Evolutionary conservation across 2,797 vertebrate species (phyloP).

Genomic region (Threskiornis aethiopicus): DNA sequence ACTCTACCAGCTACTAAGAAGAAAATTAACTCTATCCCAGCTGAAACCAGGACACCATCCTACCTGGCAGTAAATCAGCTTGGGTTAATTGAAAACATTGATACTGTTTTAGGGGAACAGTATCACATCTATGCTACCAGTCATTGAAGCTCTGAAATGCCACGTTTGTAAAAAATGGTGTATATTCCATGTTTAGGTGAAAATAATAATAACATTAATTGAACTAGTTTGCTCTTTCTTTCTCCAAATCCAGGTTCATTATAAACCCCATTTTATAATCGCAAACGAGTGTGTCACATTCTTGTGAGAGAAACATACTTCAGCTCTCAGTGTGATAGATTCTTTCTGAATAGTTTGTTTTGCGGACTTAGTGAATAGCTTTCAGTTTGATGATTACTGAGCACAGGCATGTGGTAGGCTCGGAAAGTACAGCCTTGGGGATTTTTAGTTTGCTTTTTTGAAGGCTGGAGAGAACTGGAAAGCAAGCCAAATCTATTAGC

Average conservation of each 20-base stretch:
- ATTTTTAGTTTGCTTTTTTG: neutral
- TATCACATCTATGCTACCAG: rapidly evolving
- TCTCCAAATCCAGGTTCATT: neutral
- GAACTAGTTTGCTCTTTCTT: neutral
- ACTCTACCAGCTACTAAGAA: no score
- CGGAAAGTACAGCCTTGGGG: neutral
- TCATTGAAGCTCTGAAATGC: neutral
- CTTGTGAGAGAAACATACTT: neutral
- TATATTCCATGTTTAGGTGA: neutral
- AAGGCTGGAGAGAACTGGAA: neutral
- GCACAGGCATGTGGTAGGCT: neutral
- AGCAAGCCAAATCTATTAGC: neutral
- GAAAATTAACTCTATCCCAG: no score
- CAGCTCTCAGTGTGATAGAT: neutral
- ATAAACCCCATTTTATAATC: neutral
- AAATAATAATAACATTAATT: neutral
- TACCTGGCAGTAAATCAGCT: neutral
- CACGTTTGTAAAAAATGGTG: neutral
- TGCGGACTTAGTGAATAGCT: neutral
- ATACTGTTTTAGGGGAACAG: neutral
- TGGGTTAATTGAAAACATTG: neutral
- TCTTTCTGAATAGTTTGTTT: neutral
- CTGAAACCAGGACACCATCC: no score
- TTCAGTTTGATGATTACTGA: neutral
- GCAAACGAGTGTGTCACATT: neutral